phyloP scores from a whole-genome alignment of 2,888 invertebrate genomes.

The Prosapia bicincta region DNA sequence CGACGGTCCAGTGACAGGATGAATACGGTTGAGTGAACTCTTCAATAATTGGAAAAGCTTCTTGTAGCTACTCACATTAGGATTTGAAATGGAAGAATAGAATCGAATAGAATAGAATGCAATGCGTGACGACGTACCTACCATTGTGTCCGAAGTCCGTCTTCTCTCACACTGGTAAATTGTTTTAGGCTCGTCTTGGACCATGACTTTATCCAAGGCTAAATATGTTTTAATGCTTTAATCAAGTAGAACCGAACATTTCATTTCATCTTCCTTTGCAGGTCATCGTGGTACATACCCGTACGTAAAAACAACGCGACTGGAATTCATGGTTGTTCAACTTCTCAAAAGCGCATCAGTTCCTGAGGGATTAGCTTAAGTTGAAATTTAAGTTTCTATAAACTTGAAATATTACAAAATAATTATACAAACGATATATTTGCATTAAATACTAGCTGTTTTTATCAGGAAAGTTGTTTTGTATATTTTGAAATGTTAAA shows the following conservation, averaged over 20 bases:
- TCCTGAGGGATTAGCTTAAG: too few relatives aligned
- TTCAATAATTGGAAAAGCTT: background rate
- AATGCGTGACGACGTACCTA: background rate
- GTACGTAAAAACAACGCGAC: too few relatives aligned
- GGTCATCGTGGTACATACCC: too few relatives aligned
- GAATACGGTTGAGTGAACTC: background rate
- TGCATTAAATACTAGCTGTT: too few relatives aligned
- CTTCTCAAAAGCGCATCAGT: too few relatives aligned
- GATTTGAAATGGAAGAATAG: slow-evolving; percentile 2
- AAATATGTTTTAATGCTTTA: slow-evolving; percentile 2
- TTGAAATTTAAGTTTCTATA: too few relatives aligned
- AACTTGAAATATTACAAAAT: too few relatives aligned
- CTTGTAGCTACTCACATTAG: background rate
- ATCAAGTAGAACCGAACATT: background rate
- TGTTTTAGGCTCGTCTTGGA: background rate
- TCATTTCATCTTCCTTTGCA: background rate
- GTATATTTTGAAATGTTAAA: too few relatives aligned
- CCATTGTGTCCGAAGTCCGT: background rate
- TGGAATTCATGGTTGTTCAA: too few relatives aligned
- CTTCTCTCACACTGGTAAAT: background rate
- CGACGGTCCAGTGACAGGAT: background rate
- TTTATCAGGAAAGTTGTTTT: too few relatives aligned
- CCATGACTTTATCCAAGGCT: background rate
- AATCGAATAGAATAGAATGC: background rate
- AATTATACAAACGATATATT: too few relatives aligned